phyloP scores from a whole-genome alignment of 2,797 vertebrate genomes.

The Clarias laeviceps region DNA sequence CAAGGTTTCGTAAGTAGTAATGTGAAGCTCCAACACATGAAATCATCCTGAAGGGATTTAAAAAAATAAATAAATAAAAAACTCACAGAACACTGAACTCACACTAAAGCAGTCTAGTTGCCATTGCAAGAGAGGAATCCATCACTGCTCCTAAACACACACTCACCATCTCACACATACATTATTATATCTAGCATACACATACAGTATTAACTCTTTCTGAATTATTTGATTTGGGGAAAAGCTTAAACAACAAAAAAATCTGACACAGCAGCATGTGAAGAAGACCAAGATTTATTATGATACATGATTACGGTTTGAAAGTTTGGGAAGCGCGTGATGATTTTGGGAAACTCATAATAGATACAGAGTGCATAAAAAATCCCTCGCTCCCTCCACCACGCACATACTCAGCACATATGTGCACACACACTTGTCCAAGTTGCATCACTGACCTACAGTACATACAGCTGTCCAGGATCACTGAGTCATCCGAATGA shows the following conservation, averaged over 20 bases:
- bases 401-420: neutral
- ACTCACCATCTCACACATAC: neutral
- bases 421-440: neutral
- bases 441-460: constrained; percentile 28
- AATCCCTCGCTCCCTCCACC: neutral
- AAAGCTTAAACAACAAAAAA: neutral
- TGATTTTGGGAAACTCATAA: neutral
- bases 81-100: neutral
- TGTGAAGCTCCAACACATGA: neutral
- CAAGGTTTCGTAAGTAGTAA: neutral
- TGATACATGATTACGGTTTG: neutral
- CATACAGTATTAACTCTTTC: neutral
- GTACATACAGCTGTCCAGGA: constrained; percentile 16
- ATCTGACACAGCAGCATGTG: neutral
- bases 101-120: neutral
- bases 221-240: neutral
- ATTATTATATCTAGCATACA: neutral
- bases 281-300: neutral
- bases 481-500: neutral
- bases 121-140: neutral
- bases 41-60: neutral
- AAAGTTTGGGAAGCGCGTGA: neutral
- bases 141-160: neutral
- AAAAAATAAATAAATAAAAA: neutral
- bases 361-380: neutral